Evolutionary conservation across 2,797 vertebrate species (phyloP), one percentile per base, ranked within the genome.

Genomic region (Danio choprae): DNA sequence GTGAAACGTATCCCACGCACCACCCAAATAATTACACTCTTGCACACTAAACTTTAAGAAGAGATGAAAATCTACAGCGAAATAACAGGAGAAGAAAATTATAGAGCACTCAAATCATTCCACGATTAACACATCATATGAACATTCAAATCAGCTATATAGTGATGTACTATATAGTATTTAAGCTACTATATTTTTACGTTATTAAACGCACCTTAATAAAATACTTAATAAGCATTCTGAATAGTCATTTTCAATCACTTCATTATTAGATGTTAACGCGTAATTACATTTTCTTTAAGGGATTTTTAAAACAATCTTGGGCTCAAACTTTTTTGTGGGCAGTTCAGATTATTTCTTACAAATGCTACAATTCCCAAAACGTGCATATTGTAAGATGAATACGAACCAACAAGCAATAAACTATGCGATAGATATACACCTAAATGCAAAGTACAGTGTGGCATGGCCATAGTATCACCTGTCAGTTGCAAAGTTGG

Each of bases 11-110:
- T 70, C 65, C 46, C 53, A 40, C 65, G 55, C 41, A 4, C 38
- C 46, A 71, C 38, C 56, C 67, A 53, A 53, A 63, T 79, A 55
- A 63, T 7, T 72, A 36, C 38, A 8, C 36, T 48, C n/a, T 62
- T 62, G 41, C 40, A 41, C 58, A 9, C 29, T 5, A 48, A 68
- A 38, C 41, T 77, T 69, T 40, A 55, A 38, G 41, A 51, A 20
- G 3, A 22, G 46, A 50, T 41, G 7, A 10, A 77, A 36, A 58
- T 7, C 6, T 12, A 16, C 11, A 53, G 20, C 6, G 43, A 12
- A 50, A 40, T 48, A 15, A 40, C 6, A 11, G 1, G n/a, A 43
- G 12, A 60, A 18, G n/a, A 38, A 16, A n/a, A 38, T 44, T 7
- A 20, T 7, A 20, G 29, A 71, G 36, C 29, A 38, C 15, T n/a